Conservation (phyloP, 2,113 vertebrate genomes). For the Megaleporinus macrocephalus region DNA sequence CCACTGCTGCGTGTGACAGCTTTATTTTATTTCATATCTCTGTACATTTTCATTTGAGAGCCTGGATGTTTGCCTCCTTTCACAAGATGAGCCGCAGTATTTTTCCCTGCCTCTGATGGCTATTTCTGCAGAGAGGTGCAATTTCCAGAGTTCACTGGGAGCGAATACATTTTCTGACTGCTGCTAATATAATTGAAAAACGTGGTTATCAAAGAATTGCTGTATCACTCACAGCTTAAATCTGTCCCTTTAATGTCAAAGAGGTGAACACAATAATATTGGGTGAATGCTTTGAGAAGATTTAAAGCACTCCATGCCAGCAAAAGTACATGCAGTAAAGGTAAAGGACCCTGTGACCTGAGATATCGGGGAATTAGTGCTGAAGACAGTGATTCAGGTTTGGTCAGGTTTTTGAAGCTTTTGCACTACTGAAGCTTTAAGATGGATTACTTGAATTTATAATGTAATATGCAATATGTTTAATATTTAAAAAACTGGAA, state of each 20-base stretch:
- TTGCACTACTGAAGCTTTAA: conserved; percentile 1
- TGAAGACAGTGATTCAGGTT: background rate
- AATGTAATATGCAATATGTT: conserved; percentile 38
- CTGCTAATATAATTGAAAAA: conserved; percentile 40
- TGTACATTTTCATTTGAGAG: conserved; percentile 24
- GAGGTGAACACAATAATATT: conserved; percentile 8
- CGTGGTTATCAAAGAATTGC: conserved; percentile 23
- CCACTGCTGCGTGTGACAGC: background rate
- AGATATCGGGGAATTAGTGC: background rate
- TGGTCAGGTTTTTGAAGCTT: conserved; percentile 16
- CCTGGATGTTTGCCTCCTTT: background rate
- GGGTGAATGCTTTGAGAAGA: background rate
- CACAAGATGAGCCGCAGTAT: background rate
- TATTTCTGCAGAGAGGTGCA: conserved; percentile 27
- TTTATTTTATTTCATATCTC: conserved; percentile 32
- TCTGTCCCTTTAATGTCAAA: conserved; percentile 13
- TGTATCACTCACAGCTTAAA: conserved; percentile 14
- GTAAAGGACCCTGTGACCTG: background rate
- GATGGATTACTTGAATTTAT: conserved; percentile 29
- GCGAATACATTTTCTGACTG: conserved; percentile 25
- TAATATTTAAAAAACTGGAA: conserved; percentile 35
- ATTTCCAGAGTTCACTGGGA: conserved; percentile 29
- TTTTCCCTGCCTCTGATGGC: background rate
- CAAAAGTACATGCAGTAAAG: conserved; percentile 2
- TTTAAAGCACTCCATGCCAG: conserved; percentile 6